A percentile compares a stretch with the other conserved stretches of the same genome.
Conservation (phyloP, 2,113 vertebrate genomes). For the Choloepus hoffmanni region DNA sequence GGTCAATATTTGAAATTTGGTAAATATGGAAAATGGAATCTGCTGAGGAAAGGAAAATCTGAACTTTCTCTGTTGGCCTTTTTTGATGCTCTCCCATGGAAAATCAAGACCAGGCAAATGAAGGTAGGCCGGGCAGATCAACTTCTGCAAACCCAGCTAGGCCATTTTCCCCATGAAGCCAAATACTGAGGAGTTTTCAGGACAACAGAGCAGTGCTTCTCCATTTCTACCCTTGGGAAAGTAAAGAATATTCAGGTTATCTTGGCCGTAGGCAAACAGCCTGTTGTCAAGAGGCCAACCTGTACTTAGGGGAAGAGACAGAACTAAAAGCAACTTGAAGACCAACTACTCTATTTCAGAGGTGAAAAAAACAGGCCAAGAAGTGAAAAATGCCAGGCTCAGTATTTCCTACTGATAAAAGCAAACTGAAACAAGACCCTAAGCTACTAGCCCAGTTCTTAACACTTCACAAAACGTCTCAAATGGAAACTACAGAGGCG, state of each 20-base stretch:
- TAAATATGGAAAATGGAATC: background rate
- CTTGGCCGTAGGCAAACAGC: background rate
- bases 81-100: background rate
- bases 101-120: background rate
- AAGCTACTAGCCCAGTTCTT: background rate
- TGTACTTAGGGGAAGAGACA: background rate
- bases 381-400: background rate
- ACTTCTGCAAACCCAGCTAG: background rate
- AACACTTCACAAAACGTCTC: background rate
- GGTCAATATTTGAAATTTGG: background rate
- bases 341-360: background rate
- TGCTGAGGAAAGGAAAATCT: background rate
- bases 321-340: conserved; percentile 26
- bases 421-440: background rate
- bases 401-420: background rate
- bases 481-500: background rate
- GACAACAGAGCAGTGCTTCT: background rate
- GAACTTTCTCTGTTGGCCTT: conserved; percentile 30
- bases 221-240: background rate
- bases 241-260: conserved; percentile 55
- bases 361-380: background rate
- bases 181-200: background rate
- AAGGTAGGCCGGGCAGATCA: background rate
- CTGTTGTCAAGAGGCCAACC: background rate
- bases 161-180: background rate